Evolutionary conservation across 1,140 invertebrate species (phyloP).

Genomic region (Holcopasites calliopsidis): DNA sequence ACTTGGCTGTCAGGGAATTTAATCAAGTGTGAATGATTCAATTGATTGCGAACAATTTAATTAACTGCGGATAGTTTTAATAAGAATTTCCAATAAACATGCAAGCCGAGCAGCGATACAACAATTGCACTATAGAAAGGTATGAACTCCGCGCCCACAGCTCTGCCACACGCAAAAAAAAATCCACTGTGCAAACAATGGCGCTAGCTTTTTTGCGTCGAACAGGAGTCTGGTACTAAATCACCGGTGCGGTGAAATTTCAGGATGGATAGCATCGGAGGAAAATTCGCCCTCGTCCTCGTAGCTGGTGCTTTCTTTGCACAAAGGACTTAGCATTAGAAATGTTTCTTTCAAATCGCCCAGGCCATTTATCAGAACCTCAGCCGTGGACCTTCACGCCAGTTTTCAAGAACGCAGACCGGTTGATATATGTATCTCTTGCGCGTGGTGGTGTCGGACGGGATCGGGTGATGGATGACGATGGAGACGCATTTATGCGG

Average conservation of each 20-base stretch:
- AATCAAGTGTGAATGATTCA: too few relatives aligned
- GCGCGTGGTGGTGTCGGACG: background rate
- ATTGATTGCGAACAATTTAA: too few relatives aligned
- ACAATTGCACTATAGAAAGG: too few relatives aligned
- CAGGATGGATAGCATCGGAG: background rate
- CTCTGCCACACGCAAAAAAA: background rate
- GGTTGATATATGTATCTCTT: background rate
- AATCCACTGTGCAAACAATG: background rate
- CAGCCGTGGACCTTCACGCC: background rate
- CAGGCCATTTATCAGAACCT: constrained; percentile 2
- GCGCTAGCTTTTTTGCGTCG: background rate
- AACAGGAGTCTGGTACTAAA: background rate
- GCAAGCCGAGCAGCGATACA: too few relatives aligned
- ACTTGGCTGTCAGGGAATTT: too few relatives aligned
- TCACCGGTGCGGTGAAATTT: background rate
- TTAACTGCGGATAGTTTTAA: too few relatives aligned
- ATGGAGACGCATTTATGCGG: background rate
- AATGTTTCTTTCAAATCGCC: constrained; percentile 1
- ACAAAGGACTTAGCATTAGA: background rate
- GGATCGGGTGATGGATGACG: background rate
- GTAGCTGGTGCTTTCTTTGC: background rate
- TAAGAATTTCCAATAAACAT: too few relatives aligned
- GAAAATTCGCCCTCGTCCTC: background rate
- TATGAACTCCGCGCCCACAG: too few relatives aligned
- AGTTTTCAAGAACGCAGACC: background rate